phyloP scores from a whole-genome alignment of 2,888 invertebrate species.

The Lumbricus terrestris region DNA sequence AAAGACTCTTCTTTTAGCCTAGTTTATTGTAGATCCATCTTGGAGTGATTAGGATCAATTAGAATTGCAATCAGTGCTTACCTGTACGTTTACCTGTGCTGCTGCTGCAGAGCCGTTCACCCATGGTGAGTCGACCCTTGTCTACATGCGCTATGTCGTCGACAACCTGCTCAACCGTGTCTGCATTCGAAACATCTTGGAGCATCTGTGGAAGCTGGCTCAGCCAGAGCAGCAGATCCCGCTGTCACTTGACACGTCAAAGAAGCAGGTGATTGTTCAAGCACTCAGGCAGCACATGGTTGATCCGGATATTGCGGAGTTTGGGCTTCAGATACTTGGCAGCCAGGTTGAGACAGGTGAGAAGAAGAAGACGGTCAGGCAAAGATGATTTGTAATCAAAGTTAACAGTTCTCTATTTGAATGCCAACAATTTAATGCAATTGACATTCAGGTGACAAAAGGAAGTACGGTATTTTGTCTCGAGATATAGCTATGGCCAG shows the following conservation, averaged over 20 bases:
- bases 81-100: neutral
- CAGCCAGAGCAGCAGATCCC: neutral
- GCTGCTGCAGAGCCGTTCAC: neutral
- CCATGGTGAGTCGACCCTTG: neutral
- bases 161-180: neutral
- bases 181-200: neutral
- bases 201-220: constrained; percentile 6
- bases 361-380: neutral
- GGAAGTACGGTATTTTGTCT: no score
- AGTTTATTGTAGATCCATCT: neutral
- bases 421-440: neutral
- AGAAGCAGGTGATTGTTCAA: neutral
- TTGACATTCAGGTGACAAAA: neutral
- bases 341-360: neutral
- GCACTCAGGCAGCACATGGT: neutral
- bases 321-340: neutral
- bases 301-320: neutral
- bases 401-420: neutral
- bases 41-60: neutral
- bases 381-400: neutral
- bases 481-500: neutral
- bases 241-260: neutral
- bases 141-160: neutral
- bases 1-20: neutral
- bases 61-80: neutral